Conservation (phyloP, 2,113 vertebrate species). For the Pungitius pungitius region DNA sequence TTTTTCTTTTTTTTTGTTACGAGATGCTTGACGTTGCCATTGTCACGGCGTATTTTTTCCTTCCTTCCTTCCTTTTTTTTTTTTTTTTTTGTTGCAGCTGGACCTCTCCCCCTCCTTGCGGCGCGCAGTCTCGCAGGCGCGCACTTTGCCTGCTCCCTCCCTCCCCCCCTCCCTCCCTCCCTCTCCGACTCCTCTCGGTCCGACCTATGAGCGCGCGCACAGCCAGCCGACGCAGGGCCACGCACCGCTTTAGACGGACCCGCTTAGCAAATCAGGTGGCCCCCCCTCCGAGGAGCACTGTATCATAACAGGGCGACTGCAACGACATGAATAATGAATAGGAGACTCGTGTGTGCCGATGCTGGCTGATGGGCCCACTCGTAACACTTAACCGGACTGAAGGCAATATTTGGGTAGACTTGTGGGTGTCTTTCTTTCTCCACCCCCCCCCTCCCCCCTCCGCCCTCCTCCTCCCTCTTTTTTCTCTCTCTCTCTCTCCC, state of each 20-base stretch:
- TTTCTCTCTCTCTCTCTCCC: neutral
- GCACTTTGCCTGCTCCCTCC: constrained; percentile 64
- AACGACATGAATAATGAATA: constrained; percentile 78
- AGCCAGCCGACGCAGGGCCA: constrained; percentile 77
- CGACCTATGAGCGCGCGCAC: constrained; percentile 89
- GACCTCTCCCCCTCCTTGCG: constrained; percentile 80
- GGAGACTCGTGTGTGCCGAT: constrained; percentile 62
- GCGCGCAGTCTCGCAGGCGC: constrained; percentile 80
- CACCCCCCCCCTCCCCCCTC: constrained; percentile 10
- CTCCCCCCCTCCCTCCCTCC: constrained; percentile 1
- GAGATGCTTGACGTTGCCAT: constrained; percentile 80
- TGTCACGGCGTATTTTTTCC: constrained; percentile 70
- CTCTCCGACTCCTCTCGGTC: constrained; percentile 73
- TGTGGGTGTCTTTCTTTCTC: constrained; percentile 12
- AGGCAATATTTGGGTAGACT: constrained; percentile 45
- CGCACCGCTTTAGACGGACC: constrained; percentile 75
- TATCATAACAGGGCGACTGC: constrained; percentile 78
- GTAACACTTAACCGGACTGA: constrained; percentile 51
- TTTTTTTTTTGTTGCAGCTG: constrained; percentile 76
- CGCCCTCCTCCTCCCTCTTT: neutral
- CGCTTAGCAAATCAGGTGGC: constrained; percentile 77
- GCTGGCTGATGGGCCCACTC: constrained; percentile 64
- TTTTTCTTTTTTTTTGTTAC: constrained; percentile 33
- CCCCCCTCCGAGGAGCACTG: constrained; percentile 69
- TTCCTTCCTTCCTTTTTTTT: constrained; percentile 38